Evolutionary conservation across 2,888 invertebrate species (phyloP).

Genomic region (Apocheima hispidaria): DNA sequence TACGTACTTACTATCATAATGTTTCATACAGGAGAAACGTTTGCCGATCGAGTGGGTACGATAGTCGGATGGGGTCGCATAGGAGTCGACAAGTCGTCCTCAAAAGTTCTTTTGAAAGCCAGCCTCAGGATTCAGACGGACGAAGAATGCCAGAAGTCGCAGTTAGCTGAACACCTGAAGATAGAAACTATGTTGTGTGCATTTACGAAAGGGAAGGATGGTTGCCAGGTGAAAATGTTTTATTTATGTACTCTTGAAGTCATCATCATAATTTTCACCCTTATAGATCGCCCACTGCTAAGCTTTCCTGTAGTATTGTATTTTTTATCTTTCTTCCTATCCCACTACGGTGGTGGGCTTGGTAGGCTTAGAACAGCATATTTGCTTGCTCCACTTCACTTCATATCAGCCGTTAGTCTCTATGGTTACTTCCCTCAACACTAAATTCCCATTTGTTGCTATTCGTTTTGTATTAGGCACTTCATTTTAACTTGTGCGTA

Average conservation of each 20-base stretch:
- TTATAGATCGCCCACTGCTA: no score
- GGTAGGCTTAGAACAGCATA: no score
- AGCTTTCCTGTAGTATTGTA: no score
- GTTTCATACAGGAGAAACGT: constrained; percentile 72
- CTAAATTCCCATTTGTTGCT: no score
- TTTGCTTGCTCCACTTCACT: no score
- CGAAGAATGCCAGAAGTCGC: constrained; percentile 72
- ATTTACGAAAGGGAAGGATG: constrained; percentile 85
- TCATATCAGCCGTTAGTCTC: no score
- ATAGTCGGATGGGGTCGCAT: constrained; percentile 86
- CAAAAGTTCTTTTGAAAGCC: constrained; percentile 79
- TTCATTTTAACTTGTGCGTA: no score
- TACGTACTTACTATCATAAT: no score
- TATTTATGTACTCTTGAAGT: background rate
- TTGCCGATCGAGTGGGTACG: constrained; percentile 70
- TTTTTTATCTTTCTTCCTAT: no score
- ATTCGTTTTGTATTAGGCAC: no score
- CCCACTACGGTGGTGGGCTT: no score
- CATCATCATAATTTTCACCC: background rate
- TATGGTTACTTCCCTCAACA: no score
- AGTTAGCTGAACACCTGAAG: constrained; percentile 75
- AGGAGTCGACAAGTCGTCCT: constrained; percentile 73
- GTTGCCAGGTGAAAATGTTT: constrained; percentile 84
- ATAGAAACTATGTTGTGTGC: constrained; percentile 88
- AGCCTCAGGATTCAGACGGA: constrained; percentile 75